Evolutionary conservation across 2,888 invertebrate species (phyloP), one percentile per base, ranked within the genome.

Genomic region (Cremastobaeus sp.): DNA sequence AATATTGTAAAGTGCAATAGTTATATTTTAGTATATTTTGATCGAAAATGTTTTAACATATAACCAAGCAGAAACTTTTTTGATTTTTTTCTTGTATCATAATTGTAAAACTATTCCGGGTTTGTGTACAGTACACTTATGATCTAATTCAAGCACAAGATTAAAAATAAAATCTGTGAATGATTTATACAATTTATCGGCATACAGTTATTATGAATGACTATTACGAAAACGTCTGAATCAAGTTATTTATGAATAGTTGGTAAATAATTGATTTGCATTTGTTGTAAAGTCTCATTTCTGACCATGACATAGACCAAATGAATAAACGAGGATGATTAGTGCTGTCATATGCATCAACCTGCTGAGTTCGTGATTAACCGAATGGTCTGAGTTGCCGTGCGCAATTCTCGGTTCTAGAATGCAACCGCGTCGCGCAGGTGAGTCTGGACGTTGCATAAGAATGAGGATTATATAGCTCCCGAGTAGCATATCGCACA

Each of bases 371-470:
- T 39, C 47, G 28, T 15, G 70, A 70, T 70, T 54, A 70, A 35
- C 39, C 35, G 64, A 64, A 72, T 47, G 68, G 54, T 54, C 68
- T 68, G 57, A 45, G 70, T 62, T 43, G 57, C 43, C 28, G 9
- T 75, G 60, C 60, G 48, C 52, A 30, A 68, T 59, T 50, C 65
- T 39, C 60, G 28, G 28, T 60, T 55, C 60, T 60, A 43, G 57
- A 72, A 32, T 60, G 54, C 45, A 37, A 52, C 39, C 59, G 45
- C 47, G 35, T n/a, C 62, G 65, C 55, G 62, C 73, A 73, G 76
- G 76, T 74, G 68, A 74, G 68, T 12, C 55, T 68, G 50, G 17
- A 21, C 35, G 59, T 76, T 76, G 71, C 74, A 74, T 71, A 76
- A 74, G 54, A 60, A 28, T 34, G 43, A 60, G 72, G 68, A 72